phyloP scores from a whole-genome alignment of 2,888 invertebrate genomes.

The Drosophila aldrichi region DNA sequence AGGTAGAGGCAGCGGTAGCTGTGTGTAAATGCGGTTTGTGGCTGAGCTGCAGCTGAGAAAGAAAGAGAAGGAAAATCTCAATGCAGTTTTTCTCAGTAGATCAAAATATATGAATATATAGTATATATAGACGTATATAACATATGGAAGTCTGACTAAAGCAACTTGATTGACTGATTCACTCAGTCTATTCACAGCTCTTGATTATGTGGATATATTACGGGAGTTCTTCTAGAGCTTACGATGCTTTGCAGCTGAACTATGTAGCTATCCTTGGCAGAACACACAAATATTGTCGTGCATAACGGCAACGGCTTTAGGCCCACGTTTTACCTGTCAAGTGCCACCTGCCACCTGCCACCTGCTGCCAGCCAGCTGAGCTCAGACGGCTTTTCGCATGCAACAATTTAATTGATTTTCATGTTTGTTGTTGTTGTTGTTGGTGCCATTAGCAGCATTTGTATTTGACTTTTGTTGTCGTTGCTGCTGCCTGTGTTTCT shows the following conservation, averaged over 20 bases:
- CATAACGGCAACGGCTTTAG: background rate
- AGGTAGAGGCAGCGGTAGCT: background rate
- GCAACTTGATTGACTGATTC: background rate
- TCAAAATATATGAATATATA: background rate
- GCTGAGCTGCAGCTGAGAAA: background rate
- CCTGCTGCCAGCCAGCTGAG: background rate
- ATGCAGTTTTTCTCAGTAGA: too few species aligned
- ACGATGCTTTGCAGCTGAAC: conserved; percentile 9
- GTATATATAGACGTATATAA: background rate
- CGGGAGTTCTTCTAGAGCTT: conserved; percentile 8
- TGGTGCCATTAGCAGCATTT: conserved; percentile 23
- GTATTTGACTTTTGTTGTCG: conserved; percentile 23
- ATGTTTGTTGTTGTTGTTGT: conserved; percentile 31
- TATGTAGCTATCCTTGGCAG: conserved; percentile 50
- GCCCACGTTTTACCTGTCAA: background rate
- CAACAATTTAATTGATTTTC: conserved; percentile 73
- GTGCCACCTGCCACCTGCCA: background rate
- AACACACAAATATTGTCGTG: conserved; percentile 14
- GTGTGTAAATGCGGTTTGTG: background rate
- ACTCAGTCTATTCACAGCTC: background rate
- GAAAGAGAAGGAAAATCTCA: too few species aligned
- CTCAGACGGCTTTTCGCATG: conserved; percentile 50
- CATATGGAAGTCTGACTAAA: too few species aligned
- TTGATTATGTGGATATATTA: conserved; percentile 18
- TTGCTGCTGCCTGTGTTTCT: background rate